Evolutionary conservation across 2,113 vertebrate species (phyloP).

Genomic region (Tachysurus fulvidraco): DNA sequence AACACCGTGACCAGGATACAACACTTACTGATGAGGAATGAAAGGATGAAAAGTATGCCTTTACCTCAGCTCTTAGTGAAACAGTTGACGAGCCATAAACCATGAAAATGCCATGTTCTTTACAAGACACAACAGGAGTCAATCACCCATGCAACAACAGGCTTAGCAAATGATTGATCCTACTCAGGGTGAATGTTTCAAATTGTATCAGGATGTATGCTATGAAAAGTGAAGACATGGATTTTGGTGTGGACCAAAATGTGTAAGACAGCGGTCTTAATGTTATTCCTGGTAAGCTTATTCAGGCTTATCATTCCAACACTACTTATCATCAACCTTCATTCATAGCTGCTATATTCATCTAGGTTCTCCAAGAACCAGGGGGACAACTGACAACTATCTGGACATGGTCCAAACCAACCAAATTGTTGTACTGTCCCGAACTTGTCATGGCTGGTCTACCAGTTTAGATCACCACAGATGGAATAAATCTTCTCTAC

Average conservation of each 20-base stretch:
- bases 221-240: neutral
- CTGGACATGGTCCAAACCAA: neutral
- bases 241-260: neutral
- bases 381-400: neutral
- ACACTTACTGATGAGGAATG: neutral
- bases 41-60: neutral
- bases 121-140: neutral
- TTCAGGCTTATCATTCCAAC: neutral
- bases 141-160: neutral
- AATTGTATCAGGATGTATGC: neutral
- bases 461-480: neutral
- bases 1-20: neutral
- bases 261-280: neutral
- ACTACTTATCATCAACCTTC: neutral
- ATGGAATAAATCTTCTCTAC: neutral
- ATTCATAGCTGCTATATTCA: neutral
- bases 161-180: conserved; percentile 15
- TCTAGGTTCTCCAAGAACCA: neutral
- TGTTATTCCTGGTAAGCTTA: neutral
- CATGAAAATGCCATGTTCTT: conserved; percentile 24
- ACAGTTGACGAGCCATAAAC: conserved; percentile 29
- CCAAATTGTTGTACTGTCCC: neutral
- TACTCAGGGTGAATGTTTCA: neutral
- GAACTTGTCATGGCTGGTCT: neutral
- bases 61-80: neutral